Conservation (phyloP, 2,888 invertebrate genomes). For the Macroteleia sp. region DNA sequence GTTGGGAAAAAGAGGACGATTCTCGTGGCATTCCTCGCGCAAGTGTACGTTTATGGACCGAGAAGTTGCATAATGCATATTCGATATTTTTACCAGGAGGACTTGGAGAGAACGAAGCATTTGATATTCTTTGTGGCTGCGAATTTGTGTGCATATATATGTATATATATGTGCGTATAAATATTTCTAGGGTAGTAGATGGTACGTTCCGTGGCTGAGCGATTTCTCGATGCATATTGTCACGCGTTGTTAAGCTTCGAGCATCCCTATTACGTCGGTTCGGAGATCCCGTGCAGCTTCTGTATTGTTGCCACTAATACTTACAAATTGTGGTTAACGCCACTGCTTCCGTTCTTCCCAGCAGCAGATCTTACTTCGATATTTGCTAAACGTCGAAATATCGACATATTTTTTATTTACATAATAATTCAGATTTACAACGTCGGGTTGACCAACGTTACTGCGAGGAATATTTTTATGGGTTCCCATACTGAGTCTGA, state of each 20-base stretch:
- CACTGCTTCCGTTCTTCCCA: not conserved
- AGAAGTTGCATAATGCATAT: slow-evolving; percentile 82
- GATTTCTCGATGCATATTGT: slow-evolving; percentile 80
- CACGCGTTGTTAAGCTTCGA: slow-evolving; percentile 82
- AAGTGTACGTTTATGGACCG: slow-evolving; percentile 79
- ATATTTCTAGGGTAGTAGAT: slow-evolving; percentile 51
- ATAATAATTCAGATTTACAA: slow-evolving; percentile 34
- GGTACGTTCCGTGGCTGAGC: slow-evolving; percentile 67
- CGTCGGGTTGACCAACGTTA: not conserved
- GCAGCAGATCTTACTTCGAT: not conserved
- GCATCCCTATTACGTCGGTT: slow-evolving; percentile 77
- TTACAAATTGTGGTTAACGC: slow-evolving; percentile 53
- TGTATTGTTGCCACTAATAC: slow-evolving; percentile 35
- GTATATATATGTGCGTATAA: slow-evolving; percentile 47
- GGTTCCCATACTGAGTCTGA: not conserved
- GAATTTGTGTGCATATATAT: slow-evolving; percentile 51
- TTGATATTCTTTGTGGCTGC: slow-evolving; percentile 50
- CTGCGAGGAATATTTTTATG: slow-evolving; percentile 20
- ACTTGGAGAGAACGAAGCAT: slow-evolving; percentile 56
- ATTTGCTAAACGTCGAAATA: slow-evolving; percentile 40
- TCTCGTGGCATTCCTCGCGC: slow-evolving; percentile 72
- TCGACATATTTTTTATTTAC: slow-evolving; percentile 45
- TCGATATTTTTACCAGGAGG: slow-evolving; percentile 72
- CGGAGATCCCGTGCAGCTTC: slow-evolving; percentile 64
- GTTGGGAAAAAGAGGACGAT: slow-evolving; percentile 63